These are phyloP conservation scores for Calidris pygmaea DNA, from an alignment of 2,113 vertebrate genomes.

Conservation along the genomic window DNA sequence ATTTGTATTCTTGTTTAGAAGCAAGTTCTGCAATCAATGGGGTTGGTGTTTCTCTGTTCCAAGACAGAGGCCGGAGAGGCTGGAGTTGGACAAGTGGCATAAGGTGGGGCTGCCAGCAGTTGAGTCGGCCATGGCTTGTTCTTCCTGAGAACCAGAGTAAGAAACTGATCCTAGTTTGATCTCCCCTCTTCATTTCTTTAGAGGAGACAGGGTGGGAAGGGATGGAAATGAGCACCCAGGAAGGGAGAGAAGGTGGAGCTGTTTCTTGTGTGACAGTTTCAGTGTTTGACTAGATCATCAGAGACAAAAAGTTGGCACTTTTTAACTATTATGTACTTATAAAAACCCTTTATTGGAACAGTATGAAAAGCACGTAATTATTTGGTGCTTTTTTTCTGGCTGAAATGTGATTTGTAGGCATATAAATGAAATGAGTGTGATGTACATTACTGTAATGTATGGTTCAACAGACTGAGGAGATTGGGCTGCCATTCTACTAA, in stretches of 20 bases:
- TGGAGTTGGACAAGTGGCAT: accelerated
- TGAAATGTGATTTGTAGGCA: background rate
- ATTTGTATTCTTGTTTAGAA: background rate
- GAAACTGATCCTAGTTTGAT: background rate
- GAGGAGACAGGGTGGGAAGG: background rate
- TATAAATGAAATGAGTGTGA: background rate
- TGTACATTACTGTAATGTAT: background rate
- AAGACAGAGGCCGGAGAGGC: background rate
- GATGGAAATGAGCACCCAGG: background rate
- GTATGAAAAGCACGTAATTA: background rate
- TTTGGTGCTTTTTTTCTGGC: background rate
- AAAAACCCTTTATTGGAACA: background rate
- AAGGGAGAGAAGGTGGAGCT: background rate
- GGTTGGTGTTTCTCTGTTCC: background rate
- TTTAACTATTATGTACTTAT: background rate
- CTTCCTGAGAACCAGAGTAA: background rate
- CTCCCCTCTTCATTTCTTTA: accelerated
- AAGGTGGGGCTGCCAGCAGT: accelerated
- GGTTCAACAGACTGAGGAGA: background rate
- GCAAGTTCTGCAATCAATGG: background rate
- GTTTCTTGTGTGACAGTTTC: background rate
- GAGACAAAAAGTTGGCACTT: background rate
- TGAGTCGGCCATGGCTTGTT: background rate
- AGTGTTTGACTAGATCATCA: background rate
- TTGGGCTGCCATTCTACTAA: background rate